Evolutionary conservation across 2,888 invertebrate genomes (phyloP).

Genomic region (Neoascia interrupta): DNA sequence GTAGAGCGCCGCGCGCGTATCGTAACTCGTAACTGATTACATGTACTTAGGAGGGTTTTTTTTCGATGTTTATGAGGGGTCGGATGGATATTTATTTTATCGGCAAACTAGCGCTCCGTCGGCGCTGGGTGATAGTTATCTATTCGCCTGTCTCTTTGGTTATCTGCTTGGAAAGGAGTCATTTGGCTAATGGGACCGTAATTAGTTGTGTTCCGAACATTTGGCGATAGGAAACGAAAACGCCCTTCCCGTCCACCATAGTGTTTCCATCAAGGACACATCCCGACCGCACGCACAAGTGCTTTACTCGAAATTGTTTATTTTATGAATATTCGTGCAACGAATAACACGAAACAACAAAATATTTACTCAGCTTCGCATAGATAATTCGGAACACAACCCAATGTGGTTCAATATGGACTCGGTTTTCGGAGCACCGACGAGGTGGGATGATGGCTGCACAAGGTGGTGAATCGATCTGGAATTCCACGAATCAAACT

Average conservation of each 20-base stretch:
- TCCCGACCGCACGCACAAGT: background rate
- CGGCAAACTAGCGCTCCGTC: too few relatives aligned
- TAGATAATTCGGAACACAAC: conserved; percentile 24
- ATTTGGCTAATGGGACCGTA: conserved; percentile 58
- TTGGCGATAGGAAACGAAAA: background rate
- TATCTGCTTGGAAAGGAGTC: conserved; percentile 30
- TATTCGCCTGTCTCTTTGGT: conserved; percentile 8
- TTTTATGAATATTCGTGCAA: conserved; percentile 11
- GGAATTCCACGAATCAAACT: conserved; percentile 1
- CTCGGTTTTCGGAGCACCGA: background rate
- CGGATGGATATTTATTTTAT: too few relatives aligned
- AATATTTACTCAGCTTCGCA: conserved; percentile 16
- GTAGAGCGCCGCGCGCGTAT: conserved; percentile 3
- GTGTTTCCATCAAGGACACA: conserved; percentile 42
- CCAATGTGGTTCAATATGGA: conserved; percentile 23
- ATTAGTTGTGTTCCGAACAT: conserved; percentile 34
- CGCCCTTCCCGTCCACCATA: background rate
- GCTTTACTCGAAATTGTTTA: conserved; percentile 23
- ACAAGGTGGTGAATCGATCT: conserved; percentile 6
- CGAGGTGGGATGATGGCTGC: background rate
- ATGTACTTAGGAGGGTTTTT: conserved; percentile 15
- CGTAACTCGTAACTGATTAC: conserved; percentile 16
- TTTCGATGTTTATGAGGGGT: too few relatives aligned
- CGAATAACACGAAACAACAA: background rate
- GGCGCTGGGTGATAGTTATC: too few relatives aligned